Base-by-base conservation (phyloP, 2,888 invertebrate genomes). In the Stictocephala bisonia region DNA sequence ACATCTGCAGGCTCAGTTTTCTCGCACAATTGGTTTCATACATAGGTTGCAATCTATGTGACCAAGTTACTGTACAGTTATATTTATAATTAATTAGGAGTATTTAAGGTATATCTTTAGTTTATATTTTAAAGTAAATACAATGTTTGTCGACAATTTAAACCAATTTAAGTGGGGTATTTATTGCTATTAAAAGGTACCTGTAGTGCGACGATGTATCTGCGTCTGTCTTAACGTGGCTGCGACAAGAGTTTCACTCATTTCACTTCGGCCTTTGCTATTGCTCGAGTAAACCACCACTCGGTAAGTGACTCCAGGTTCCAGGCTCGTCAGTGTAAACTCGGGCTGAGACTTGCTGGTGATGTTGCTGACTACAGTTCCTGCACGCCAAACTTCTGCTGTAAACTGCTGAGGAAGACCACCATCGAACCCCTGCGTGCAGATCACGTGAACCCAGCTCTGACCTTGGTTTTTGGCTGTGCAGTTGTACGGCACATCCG, bases 371-470 rank as follows among this genome's bases (percentile, higher is more conserved):
- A 85, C 81, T 60, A 83, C 75, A 73, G 78, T 71, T 27, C 79
- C 78, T 3, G 70, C 77, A 18, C 76, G 71, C 72, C 79, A 81
- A 31, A 85, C 80, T 69, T 82, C 79, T 77, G 85, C 79, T n/a
- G 82, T 83, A 79, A 88, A 87, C 77, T 84, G 81, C 79, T 86
- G 86, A 67, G 84, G 82, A 69, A 86, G 81, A 40, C 88, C 88
- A 64, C 88, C 88, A 80, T 87, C 87, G 81, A 87, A 88, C 71
- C 88, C 87, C 77, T 85, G 84, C 73, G 83, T 81, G 81, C 88
- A 88, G 41, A 82, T 82, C 70, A 87, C 83, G 74, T 84, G 81
- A 58, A 85, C 82, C 35, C 86, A 85, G 79, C 85, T 86, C 77
- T 86, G 85, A 7, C 86, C 87, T 75, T 86, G 82, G 80, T 88